Conservation (phyloP, 2,888 invertebrate genomes). For the Tenthredo amoena region DNA sequence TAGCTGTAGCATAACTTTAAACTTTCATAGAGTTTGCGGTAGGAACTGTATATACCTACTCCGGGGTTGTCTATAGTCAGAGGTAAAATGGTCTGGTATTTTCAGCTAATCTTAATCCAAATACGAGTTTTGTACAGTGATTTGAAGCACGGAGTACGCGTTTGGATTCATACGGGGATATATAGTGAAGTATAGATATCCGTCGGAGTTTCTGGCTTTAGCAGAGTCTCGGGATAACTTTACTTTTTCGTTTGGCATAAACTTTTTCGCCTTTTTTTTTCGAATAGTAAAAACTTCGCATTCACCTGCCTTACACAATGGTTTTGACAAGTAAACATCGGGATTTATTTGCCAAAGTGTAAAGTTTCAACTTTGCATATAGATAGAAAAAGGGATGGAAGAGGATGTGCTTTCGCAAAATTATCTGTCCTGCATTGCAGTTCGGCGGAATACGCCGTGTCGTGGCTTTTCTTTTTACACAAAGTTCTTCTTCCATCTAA, state of each 20-base stretch:
- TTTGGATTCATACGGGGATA: not conserved
- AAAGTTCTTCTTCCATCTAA: not conserved
- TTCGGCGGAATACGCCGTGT: not conserved
- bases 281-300: not conserved
- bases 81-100: not conserved
- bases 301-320: constrained; percentile 28
- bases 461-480: not conserved
- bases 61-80: not conserved
- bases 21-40: constrained; percentile 11
- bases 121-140: not conserved
- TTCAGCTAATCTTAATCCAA: not conserved
- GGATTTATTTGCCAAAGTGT: constrained; percentile 32
- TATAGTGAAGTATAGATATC: not conserved
- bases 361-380: constrained; percentile 1
- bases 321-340: constrained; percentile 28
- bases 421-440: not conserved
- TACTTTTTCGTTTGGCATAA: not conserved
- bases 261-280: not conserved
- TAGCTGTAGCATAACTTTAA: not conserved
- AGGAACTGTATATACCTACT: not conserved
- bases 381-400: not conserved
- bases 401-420: not conserved
- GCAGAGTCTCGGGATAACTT: not conserved
- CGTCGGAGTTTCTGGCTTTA: not conserved
- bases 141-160: not conserved